Percentiles rank a stretch among this genome's conserved stretches.
Evolutionary conservation across 2,888 invertebrate genomes (phyloP).

Genomic region (Dromius quadrimaculatus): DNA sequence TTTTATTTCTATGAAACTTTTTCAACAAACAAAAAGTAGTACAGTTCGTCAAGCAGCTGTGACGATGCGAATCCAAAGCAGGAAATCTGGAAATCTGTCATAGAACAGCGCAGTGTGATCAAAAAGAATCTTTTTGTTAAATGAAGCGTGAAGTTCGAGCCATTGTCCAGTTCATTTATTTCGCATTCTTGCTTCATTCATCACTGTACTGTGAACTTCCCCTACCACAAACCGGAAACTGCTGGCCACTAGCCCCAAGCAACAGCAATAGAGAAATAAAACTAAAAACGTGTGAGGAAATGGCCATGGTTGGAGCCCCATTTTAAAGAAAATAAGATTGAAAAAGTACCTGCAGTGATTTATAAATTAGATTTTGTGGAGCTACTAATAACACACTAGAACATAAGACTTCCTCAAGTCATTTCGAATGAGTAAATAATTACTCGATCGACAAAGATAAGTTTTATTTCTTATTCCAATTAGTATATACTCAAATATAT

Average conservation of each 20-base stretch:
- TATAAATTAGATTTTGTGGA: background rate
- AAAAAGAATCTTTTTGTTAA: conserved; percentile 58
- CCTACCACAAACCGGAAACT: background rate
- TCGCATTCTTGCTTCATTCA: conserved; percentile 57
- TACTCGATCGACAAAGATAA: no score
- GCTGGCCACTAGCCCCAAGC: background rate
- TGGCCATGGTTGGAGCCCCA: background rate
- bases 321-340: background rate
- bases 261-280: background rate
- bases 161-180: conserved; percentile 65
- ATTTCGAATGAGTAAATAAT: no score
- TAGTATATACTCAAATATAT: no score
- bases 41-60: conserved; percentile 14
- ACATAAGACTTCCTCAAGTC: no score
- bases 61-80: background rate
- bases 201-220: conserved; percentile 44
- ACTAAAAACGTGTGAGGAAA: background rate
- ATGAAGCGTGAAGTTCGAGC: conserved; percentile 63
- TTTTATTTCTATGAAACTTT: no score
- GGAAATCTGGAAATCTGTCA: conserved; percentile 25
- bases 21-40: no score
- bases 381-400: no score
- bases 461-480: no score
- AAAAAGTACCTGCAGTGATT: background rate
- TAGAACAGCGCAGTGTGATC: conserved; percentile 22